These are phyloP conservation scores for Rhynchotus rufescens DNA, from an alignment of 2,797 vertebrate species.

Conservation along the genomic window DNA sequence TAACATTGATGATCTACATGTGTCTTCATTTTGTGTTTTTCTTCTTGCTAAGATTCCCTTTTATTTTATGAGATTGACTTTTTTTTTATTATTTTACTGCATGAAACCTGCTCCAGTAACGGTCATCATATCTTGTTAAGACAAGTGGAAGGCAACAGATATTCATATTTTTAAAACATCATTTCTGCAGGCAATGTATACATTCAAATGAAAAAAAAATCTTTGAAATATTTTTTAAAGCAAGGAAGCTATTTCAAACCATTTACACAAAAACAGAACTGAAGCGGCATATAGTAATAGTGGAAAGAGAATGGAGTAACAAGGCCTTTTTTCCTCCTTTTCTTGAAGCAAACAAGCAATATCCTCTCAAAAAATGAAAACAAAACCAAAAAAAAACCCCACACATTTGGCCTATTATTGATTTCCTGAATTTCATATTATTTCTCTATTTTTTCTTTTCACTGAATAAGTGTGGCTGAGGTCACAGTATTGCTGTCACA, in stretches of 20 bases:
- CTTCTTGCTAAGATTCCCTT: neutral
- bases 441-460: slow-evolving; percentile 21
- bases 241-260: neutral
- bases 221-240: neutral
- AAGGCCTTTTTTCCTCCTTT: neutral
- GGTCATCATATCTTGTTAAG: neutral
- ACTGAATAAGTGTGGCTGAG: neutral
- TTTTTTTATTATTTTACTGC: neutral
- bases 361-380: neutral
- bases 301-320: neutral
- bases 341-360: neutral
- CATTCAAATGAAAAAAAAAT: neutral
- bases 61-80: neutral
- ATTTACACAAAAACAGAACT: neutral
- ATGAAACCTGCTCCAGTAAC: neutral
- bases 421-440: slow-evolving; percentile 7
- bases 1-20: neutral
- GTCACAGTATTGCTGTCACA: neutral
- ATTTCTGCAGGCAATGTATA: neutral
- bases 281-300: neutral
- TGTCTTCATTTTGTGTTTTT: neutral
- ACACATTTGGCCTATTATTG: neutral
- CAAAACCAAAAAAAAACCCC: neutral
- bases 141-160: neutral
- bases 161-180: neutral